A percentile compares a stretch with the other conserved stretches of the same genome.
Evolutionary conservation across 2,797 vertebrate species (phyloP).

Genomic region (Takifugu rubripes): DNA sequence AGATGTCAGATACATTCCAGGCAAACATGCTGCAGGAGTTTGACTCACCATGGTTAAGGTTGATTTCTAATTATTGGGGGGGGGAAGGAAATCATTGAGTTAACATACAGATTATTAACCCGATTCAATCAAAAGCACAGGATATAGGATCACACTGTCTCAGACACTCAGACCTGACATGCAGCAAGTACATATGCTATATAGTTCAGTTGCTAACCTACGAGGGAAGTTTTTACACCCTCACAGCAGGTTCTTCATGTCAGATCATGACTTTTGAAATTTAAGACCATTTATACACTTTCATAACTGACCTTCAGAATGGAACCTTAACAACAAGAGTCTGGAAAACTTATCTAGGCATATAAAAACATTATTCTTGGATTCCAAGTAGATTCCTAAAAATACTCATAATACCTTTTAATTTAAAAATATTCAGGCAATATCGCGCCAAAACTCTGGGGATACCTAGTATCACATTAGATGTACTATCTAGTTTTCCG

Average conservation of each 20-base stretch:
- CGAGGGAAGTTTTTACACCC: not conserved
- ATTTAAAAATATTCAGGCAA: not conserved
- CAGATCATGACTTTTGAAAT: not conserved
- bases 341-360: not conserved
- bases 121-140: conserved; percentile 68
- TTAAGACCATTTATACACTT: not conserved
- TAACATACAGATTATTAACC: too few species aligned
- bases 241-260: not conserved
- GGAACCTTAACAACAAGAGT: not conserved
- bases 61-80: conserved; percentile 17
- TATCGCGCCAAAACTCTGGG: not conserved
- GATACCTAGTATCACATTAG: not conserved
- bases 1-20: not conserved
- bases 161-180: too few species aligned
- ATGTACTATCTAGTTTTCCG: not conserved
- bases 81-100: too few species aligned
- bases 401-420: not conserved
- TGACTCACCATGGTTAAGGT: conserved; percentile 50
- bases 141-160: too few species aligned
- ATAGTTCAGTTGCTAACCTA: too few species aligned
- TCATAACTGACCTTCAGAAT: not conserved
- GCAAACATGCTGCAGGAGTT: not conserved
- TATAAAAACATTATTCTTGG: not conserved
- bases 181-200: too few species aligned
- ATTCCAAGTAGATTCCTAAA: not conserved